These are phyloP conservation scores for Silurus lanzhouensis DNA, from an alignment of 2,797 vertebrate species.

Conservation along the genomic window DNA sequence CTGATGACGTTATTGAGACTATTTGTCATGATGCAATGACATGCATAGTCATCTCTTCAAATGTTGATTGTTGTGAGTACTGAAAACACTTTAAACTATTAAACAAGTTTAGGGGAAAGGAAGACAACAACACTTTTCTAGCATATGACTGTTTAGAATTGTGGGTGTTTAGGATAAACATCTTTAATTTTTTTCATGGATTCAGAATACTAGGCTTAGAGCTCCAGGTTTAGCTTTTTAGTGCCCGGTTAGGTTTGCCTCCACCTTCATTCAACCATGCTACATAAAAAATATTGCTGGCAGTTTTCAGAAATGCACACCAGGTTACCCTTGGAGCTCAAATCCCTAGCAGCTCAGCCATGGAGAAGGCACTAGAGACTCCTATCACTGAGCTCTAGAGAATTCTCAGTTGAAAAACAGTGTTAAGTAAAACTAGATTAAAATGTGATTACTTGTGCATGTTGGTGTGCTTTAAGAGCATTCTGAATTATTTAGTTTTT, in stretches of 20 bases:
- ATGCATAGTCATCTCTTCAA: background rate
- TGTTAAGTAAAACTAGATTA: background rate
- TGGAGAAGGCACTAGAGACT: slow-evolving; percentile 9
- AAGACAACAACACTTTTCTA: background rate
- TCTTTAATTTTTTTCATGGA: background rate
- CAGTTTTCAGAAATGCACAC: slow-evolving; percentile 22
- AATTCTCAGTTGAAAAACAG: slow-evolving; percentile 11
- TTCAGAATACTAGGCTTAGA: background rate
- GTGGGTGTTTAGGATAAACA: background rate
- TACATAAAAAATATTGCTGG: background rate
- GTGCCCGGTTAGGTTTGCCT: background rate
- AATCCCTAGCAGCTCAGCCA: slow-evolving; percentile 15
- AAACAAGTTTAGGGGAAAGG: background rate
- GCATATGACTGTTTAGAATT: background rate
- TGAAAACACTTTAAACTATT: background rate
- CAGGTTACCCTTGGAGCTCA: slow-evolving; percentile 36
- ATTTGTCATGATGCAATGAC: slow-evolving; percentile 1
- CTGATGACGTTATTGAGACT: background rate
- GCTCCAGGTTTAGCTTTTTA: background rate
- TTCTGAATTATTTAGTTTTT: background rate
- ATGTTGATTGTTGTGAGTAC: slow-evolving; percentile 1
- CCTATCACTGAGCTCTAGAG: background rate
- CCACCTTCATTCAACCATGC: background rate
- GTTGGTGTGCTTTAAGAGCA: background rate
- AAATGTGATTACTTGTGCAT: background rate